Evolutionary conservation across 37 sponge, comb jelly and placozoan species (phyloP).

Genomic region (Amphimedon queenslandica): DNA sequence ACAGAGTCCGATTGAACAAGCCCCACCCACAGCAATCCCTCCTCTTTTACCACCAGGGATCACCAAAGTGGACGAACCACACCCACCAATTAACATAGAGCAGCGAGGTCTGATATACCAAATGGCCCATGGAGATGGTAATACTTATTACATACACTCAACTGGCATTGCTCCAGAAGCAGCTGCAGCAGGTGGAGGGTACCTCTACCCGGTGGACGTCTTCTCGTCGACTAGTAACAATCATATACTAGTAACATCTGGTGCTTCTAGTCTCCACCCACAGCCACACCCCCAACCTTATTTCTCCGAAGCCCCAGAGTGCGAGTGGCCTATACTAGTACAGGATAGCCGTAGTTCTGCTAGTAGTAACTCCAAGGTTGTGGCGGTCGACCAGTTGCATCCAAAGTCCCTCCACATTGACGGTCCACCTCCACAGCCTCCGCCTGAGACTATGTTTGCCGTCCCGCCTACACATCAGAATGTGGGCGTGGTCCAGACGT

Average conservation of each 20-base stretch:
- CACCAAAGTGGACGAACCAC: no score
- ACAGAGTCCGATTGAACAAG: no score
- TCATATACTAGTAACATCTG: no score
- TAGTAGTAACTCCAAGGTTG: neutral
- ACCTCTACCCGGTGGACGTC: no score
- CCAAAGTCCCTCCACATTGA: neutral
- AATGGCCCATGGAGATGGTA: no score
- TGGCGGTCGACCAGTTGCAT: neutral
- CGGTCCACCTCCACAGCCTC: neutral
- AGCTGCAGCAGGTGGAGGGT: neutral
- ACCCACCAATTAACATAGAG: no score
- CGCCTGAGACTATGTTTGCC: neutral
- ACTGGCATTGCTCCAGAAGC: neutral
- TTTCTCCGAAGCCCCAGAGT: neutral
- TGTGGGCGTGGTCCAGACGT: neutral
- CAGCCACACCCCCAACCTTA: neutral
- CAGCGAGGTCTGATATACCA: no score
- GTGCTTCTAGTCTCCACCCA: neutral
- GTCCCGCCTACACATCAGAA: no score
- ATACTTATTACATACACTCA: neutral
- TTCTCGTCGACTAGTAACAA: no score
- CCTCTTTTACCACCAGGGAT: no score
- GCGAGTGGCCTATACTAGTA: constrained; percentile 1
- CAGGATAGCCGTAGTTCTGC: neutral
- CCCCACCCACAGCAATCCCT: no score